These are phyloP conservation scores for Galeopsomyia nigrocyanea DNA, from an alignment of 2,888 invertebrate genomes.

Conservation along the genomic window DNA sequence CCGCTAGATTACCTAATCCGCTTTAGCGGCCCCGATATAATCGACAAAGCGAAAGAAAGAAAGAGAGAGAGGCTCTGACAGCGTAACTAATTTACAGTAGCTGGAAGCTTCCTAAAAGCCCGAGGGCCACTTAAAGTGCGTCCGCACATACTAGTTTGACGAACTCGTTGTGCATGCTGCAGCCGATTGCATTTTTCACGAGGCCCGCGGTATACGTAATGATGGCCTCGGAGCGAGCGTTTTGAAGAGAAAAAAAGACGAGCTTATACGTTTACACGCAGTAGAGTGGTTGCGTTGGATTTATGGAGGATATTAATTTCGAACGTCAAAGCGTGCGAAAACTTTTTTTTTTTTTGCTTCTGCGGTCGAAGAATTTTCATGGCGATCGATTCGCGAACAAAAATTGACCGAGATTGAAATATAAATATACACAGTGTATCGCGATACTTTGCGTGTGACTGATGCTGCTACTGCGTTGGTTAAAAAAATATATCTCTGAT, in stretches of 20 bases:
- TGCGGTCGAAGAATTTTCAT: constrained; percentile 25
- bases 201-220: constrained; percentile 2
- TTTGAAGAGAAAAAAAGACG: background rate
- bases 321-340: background rate
- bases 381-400: constrained; percentile 1
- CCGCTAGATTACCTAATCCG: constrained; percentile 34
- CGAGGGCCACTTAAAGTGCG: constrained; percentile 21
- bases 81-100: constrained; percentile 38
- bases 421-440: constrained; percentile 3
- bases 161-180: background rate
- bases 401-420: constrained; percentile 14
- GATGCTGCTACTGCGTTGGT: background rate
- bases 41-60: constrained; percentile 20
- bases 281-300: background rate
- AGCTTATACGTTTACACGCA: no score
- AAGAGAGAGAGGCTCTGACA: background rate
- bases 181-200: constrained; percentile 20
- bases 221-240: background rate
- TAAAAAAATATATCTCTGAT: background rate
- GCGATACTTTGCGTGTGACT: background rate
- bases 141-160: background rate
- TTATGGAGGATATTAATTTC: constrained; percentile 25
- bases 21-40: constrained; percentile 13
- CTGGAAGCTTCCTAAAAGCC: constrained; percentile 35
- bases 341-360: constrained; percentile 1